Evolutionary conservation across 1,140 invertebrate species (phyloP).

Genomic region (Octopus sinensis): DNA sequence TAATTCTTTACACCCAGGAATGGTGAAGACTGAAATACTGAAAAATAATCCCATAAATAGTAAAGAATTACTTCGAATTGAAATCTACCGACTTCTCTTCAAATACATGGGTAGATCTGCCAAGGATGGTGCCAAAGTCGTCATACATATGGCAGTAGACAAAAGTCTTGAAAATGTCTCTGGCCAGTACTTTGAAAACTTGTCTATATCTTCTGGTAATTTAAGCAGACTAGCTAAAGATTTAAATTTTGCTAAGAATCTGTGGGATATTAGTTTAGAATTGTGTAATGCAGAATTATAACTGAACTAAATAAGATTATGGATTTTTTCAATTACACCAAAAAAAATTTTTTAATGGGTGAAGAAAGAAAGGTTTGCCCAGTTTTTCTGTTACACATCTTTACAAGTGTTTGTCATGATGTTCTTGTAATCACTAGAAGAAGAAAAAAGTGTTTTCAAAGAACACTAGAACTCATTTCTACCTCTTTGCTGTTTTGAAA

Average conservation of each 20-base stretch:
- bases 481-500: too few species aligned
- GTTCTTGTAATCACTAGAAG: too few species aligned
- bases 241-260: conserved; percentile 70
- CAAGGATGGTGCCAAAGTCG: conserved; percentile 58
- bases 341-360: too few species aligned
- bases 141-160: conserved; percentile 59
- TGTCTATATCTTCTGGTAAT: conserved; percentile 57
- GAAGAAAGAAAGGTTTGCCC: too few species aligned
- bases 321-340: too few species aligned
- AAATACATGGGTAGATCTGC: conserved; percentile 36
- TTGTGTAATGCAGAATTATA: conserved; percentile 3
- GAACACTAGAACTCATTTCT: too few species aligned
- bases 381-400: too few species aligned
- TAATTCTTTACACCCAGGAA: conserved; percentile 1
- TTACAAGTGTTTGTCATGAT: too few species aligned
- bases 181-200: conserved; percentile 84
- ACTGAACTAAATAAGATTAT: background rate
- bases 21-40: background rate
- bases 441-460: too few species aligned
- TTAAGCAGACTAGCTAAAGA: conserved; percentile 62
- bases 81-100: conserved; percentile 23
- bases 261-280: conserved; percentile 75
- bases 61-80: background rate
- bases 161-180: conserved; percentile 71
- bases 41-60: background rate